These are phyloP conservation scores for Psilopsiagon aurifrons DNA, from an alignment of 2,113 vertebrate genomes.

Conservation along the genomic window DNA sequence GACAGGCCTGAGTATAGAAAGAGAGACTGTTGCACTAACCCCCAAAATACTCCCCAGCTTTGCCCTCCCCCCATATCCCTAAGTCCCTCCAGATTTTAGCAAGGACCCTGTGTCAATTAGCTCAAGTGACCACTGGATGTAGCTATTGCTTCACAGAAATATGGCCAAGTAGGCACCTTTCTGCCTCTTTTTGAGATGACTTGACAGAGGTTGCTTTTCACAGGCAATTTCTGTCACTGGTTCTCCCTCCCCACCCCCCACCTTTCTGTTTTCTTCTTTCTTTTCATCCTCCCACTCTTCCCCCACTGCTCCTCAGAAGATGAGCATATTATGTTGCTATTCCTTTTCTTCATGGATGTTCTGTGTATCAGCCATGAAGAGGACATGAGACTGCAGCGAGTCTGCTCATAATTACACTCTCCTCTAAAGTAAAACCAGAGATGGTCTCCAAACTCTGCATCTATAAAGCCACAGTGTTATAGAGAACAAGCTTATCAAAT, in stretches of 20 bases:
- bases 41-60: background rate
- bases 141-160: slow-evolving; percentile 51
- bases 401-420: background rate
- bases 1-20: background rate
- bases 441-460: background rate
- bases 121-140: slow-evolving; percentile 52
- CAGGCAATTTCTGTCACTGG: background rate
- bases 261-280: background rate
- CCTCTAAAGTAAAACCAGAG: background rate
- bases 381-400: background rate
- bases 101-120: background rate
- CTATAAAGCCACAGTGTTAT: accelerated
- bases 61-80: background rate
- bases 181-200: background rate
- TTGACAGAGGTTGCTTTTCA: background rate
- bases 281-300: background rate
- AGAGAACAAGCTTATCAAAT: background rate
- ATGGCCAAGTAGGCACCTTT: background rate
- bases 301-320: background rate
- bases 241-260: no score
- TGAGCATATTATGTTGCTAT: background rate
- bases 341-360: background rate
- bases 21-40: background rate
- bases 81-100: background rate
- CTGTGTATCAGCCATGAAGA: background rate